A percentile compares a stretch with the other conserved stretches of the same genome.
Evolutionary conservation across 1,140 invertebrate genomes (phyloP).

Genomic region (Leptinotarsa lineolata): DNA sequence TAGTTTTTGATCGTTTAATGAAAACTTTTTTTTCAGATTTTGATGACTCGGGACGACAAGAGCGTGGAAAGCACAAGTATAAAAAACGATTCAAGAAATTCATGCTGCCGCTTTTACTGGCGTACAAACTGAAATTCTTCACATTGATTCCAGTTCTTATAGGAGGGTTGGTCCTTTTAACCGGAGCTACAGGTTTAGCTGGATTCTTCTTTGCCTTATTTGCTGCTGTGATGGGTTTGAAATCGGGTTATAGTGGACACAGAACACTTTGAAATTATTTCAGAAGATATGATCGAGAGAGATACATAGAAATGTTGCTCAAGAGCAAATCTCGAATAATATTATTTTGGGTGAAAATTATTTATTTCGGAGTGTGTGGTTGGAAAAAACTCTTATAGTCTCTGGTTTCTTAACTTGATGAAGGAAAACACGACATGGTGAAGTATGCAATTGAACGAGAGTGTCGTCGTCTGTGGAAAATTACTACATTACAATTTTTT

Average conservation of each 20-base stretch:
- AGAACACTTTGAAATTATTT: not conserved
- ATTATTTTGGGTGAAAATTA: too few relatives aligned
- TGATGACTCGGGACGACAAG: slow-evolving; percentile 32
- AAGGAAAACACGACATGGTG: too few relatives aligned
- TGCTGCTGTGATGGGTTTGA: slow-evolving; percentile 63
- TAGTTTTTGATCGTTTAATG: too few relatives aligned
- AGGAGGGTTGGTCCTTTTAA: slow-evolving; percentile 71
- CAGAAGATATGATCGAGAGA: too few relatives aligned
- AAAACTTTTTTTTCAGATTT: not conserved
- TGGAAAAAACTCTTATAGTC: too few relatives aligned
- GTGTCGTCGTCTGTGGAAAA: too few relatives aligned
- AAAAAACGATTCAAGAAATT: slow-evolving; percentile 70
- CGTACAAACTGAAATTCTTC: slow-evolving; percentile 83
- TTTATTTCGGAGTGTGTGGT: too few relatives aligned
- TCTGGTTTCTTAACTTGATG: too few relatives aligned
- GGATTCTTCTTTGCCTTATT: slow-evolving; percentile 86
- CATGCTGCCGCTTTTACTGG: slow-evolving; percentile 73
- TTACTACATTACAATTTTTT: too few relatives aligned
- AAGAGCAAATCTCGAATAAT: too few relatives aligned
- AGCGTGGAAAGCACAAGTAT: slow-evolving; percentile 55
- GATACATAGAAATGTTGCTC: too few relatives aligned
- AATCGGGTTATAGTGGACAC: slow-evolving; percentile 39
- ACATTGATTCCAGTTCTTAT: slow-evolving; percentile 75
- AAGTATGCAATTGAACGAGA: too few relatives aligned
- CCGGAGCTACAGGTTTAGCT: slow-evolving; percentile 75